Conservation (phyloP, 2,888 invertebrate species). For the Noctua fimbriata region DNA sequence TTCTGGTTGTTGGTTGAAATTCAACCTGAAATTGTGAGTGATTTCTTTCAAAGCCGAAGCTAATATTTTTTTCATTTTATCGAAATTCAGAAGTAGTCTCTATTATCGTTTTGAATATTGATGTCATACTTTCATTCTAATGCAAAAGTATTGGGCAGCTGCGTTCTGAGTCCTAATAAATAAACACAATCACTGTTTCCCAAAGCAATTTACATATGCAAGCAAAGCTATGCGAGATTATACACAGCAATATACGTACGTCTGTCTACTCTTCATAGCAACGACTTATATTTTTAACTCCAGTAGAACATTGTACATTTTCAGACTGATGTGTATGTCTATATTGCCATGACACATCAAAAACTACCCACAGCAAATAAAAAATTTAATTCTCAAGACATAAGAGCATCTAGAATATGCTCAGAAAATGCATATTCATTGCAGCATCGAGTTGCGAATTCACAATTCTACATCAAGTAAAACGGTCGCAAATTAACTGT, state of each 20-base stretch:
- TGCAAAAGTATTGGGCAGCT: background rate
- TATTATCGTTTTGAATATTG: conserved; percentile 6
- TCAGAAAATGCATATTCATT: conserved; percentile 64
- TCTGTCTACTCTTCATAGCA: background rate
- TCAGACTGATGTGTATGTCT: background rate
- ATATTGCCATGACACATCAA: conserved; percentile 20
- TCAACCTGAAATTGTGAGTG: background rate
- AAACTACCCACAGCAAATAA: conserved; percentile 21
- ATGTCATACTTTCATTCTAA: background rate
- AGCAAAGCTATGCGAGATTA: background rate
- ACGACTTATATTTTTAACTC: background rate
- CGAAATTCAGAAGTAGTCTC: background rate
- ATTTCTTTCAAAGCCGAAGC: background rate
- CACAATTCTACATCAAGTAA: conserved; percentile 47
- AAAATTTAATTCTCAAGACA: conserved; percentile 12
- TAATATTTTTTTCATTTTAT: background rate
- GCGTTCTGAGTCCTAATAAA: background rate
- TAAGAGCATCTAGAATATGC: conserved; percentile 30
- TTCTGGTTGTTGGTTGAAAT: background rate
- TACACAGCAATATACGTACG: too few relatives aligned
- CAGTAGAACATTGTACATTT: background rate
- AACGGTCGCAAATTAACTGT: conserved; percentile 66
- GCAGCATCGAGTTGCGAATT: conserved; percentile 52
- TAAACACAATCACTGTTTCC: background rate
- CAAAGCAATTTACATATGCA: background rate